Percentiles rank a stretch among this genome's conserved stretches.
phyloP scores from a whole-genome alignment of 2,888 invertebrate genomes.

The Cephalotes varians region DNA sequence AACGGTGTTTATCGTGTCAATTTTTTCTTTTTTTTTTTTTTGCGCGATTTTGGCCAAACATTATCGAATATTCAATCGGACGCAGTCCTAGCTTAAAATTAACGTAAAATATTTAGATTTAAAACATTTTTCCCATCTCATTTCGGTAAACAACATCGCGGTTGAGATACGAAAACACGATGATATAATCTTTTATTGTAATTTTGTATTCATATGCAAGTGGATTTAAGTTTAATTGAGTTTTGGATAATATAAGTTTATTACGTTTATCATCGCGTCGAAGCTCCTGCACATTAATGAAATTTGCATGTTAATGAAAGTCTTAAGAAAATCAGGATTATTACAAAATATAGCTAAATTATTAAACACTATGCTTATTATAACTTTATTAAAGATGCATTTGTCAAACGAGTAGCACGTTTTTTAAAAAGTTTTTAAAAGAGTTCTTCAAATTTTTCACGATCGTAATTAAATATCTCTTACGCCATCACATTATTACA shows the following conservation, averaged over 20 bases:
- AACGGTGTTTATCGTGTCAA: neutral
- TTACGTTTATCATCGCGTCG: constrained; percentile 6
- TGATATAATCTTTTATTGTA: neutral
- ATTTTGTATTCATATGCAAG: neutral
- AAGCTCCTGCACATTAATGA: constrained; percentile 17
- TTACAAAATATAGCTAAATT: constrained; percentile 32
- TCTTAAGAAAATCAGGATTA: constrained; percentile 27
- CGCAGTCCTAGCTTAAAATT: neutral
- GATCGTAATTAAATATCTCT: constrained; percentile 6
- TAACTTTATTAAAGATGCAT: constrained; percentile 24
- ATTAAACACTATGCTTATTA: constrained; percentile 5
- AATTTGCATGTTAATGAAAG: constrained; percentile 20
- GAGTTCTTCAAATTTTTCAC: neutral
- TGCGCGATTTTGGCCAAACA: constrained; percentile 1
- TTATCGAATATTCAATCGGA: neutral
- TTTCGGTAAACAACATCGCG: neutral
- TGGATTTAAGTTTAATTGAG: constrained; percentile 30
- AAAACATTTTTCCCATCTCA: neutral
- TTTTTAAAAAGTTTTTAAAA: neutral
- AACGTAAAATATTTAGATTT: constrained; percentile 1
- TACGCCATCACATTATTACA: neutral
- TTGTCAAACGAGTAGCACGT: neutral
- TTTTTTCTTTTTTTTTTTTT: neutral
- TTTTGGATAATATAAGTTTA: constrained; percentile 25
- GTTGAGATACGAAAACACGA: neutral